Evolutionary conservation across 2,113 vertebrate genomes (phyloP), one percentile per base, ranked within the genome.

Genomic region (Alethe castanea): DNA sequence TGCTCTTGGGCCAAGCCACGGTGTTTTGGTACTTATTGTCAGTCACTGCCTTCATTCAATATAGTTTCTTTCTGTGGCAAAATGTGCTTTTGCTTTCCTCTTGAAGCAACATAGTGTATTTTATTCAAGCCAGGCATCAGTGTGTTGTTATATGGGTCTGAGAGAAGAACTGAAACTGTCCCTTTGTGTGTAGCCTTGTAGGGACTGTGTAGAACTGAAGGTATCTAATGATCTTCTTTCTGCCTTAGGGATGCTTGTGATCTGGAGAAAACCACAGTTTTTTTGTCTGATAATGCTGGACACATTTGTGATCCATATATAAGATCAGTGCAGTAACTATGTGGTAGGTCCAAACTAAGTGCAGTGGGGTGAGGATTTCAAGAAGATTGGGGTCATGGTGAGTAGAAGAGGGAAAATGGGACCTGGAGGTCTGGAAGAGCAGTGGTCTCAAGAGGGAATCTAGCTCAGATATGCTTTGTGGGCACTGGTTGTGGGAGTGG

Each of bases 301-400:
- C 48, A n/a, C 2, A 0, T 60, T 33, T 31, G 33, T 67, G 22
- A 12, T n/a, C 20, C 1, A 0, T 22, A 1, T 40, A 5, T 23
- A 8, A 16, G 24, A 65, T 44, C 36, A 65, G 28, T 23, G 18
- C 23, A 26, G 29, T 60, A 25, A 38, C 14, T 22, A 2, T 12
- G 26, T 33, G 31, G 10, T 4, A 3, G 13, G 40, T 80, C 61
- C 44, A 66, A 20, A 76, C 18, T 15, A 26, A 53, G 7, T 33
- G 20, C 53, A 15, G 6, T 26, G 20, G 42, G 14, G 1, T 42
- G 48, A n/a, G 48, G 61, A 18, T 19, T 60, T 57, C 20, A 4
- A 0, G 9, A 40, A 42, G 12, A 28, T 60, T 59, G 26, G 18
- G 7, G 7, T 77, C 6, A 5, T 25, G 6, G 28, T 20, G 6